Evolutionary conservation across 2,113 vertebrate genomes (phyloP), one percentile per base, ranked within the genome.

Genomic region (Cyprinodon brontotheroides): DNA sequence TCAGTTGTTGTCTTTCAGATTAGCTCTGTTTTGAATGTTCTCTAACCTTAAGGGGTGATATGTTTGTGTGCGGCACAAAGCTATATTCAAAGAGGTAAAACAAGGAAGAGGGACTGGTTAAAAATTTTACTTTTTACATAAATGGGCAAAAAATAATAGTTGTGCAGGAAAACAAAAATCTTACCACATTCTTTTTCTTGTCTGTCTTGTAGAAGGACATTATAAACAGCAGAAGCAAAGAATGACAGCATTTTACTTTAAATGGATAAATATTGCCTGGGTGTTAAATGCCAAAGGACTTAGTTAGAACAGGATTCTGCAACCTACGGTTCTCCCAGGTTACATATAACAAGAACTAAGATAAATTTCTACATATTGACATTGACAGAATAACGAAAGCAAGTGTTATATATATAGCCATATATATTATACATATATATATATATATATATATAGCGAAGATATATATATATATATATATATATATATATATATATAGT

Each of bases 1-100:
- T 67, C 66, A 67, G 74, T 53, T 17, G 60, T 38, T 36, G 36
- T 47, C 17, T 57, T 57, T 17, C 17, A 14, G 48, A 74, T 2
- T 11, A 11, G 74, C 75, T 68, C 72, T 78, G 76, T 68, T 89
- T 89, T 86, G 39, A 87, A 87, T 84, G 48, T 79, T 65, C 20
- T n/a, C 14, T 71, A 47, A 70, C 67, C n/a, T 75, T 43, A 39
- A 80, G 14, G 10, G 65, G 41, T 20, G 62, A 41, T 62, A 14
- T 60, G 65, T 14, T 61, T 59, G 6, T 57, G 29, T 47, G 45
- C 37, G 9, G 48, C 60, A 69, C 4, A 13, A 20, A 66, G 48
- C 13, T 0, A 1, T 62, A 67, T 43, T 71, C 13, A 68, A 65
- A 76, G 60, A 65, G 45, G 22, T 8, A 67, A 43, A n/a, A 17